Base-by-base conservation (phyloP, 2,888 invertebrate genomes). In the Rhodophaea formosa region DNA sequence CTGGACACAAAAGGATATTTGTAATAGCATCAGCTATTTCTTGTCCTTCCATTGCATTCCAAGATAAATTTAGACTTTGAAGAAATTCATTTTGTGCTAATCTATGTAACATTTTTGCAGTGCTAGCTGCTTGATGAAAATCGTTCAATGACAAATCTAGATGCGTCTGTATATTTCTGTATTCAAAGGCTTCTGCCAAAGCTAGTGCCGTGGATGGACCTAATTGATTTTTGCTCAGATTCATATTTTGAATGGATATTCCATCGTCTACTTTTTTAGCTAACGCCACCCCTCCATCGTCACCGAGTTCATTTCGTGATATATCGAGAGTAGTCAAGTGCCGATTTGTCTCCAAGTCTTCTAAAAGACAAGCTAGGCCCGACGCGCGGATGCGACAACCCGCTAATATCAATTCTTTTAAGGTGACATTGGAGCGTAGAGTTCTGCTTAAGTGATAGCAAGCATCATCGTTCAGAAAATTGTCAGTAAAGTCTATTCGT, bases 361-460 rank as follows among this genome's bases (percentile, higher is more conserved):
- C 56, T 3, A 71, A 64, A 7, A 82, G 57, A 5, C 70, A 64
- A n/a, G 62, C 45, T 10, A 76, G 54, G 0, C 82, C 82, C 8
- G 74, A 62, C 0, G 63, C n/a, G 14, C 77, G 72, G n/a, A 81
- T 79, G 7, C 75, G 74, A 59, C 82, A 83, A 1, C 80, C 78
- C 0, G 65, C 32, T 45, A 83, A 53, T 52, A 69, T 70, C 7
- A 83, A 59, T 58, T 81, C 78, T 46, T 60, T 58, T 43, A 83
- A 53, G 10, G 72, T 74, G 10, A 30, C 53, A 52, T 82, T 83
- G 5, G 59, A 56, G 16, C 14, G 52, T n/a, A 82, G 60, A 75
- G 80, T 76, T 55, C 68, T 63, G 15, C 75, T 75, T 29, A 82
- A 66, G 59, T 81, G 82, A 57, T 67, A 82, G 60, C 79, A 81